A percentile compares a stretch with the other conserved stretches of the same genome.
These are phyloP conservation scores for Deladenus siricidicola DNA, from an alignment of 2,888 invertebrate genomes.

Conservation along the genomic window DNA sequence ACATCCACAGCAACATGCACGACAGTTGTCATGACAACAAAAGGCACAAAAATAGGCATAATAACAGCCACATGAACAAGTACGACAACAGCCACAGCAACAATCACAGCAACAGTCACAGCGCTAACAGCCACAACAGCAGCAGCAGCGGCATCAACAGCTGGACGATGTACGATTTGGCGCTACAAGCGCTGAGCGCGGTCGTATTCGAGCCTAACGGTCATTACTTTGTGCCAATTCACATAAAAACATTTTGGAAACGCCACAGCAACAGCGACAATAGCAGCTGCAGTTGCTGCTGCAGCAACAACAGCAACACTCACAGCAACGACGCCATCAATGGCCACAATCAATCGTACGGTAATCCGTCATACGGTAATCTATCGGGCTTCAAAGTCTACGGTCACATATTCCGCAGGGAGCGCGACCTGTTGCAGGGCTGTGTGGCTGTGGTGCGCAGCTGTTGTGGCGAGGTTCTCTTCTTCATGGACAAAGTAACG, in stretches of 20 bases:
- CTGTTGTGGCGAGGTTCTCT: too few relatives aligned
- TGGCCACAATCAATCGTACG: neutral
- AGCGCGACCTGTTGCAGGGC: neutral
- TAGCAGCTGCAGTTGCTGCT: too few relatives aligned
- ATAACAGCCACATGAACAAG: too few relatives aligned
- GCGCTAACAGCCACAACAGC: neutral
- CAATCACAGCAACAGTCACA: too few relatives aligned
- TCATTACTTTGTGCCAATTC: constrained; percentile 20
- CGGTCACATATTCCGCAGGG: neutral
- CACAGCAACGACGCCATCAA: too few relatives aligned
- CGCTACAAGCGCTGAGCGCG: constrained; percentile 22
- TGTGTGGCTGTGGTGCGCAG: neutral
- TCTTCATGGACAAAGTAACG: neutral
- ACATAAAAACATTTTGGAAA: constrained; percentile 4
- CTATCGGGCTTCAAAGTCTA: neutral
- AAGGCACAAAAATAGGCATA: neutral
- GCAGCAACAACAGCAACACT: too few relatives aligned
- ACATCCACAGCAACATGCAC: neutral
- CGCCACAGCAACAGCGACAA: neutral
- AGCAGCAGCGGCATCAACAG: neutral
- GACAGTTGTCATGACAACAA: neutral
- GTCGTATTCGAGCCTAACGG: constrained; percentile 11
- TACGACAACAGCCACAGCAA: too few relatives aligned
- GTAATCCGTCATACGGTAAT: neutral
- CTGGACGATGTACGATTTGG: constrained; percentile 27